These are phyloP conservation scores for Thalpophila matura DNA, from an alignment of 2,888 invertebrate genomes.

Conservation along the genomic window DNA sequence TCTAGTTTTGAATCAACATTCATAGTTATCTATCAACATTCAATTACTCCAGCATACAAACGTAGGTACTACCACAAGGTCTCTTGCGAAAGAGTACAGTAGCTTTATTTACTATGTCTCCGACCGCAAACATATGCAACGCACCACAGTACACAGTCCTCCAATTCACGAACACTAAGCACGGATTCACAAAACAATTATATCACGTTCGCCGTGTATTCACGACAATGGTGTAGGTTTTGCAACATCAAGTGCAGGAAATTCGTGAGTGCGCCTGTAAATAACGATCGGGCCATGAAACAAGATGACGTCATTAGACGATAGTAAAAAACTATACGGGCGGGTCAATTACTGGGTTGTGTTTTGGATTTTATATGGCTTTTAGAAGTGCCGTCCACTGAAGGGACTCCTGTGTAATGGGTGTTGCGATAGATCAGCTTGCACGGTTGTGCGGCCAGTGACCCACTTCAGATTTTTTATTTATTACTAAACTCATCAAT, in stretches of 20 bases:
- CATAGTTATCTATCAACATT: too few relatives aligned
- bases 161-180: constrained; percentile 48
- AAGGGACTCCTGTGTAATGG: not conserved
- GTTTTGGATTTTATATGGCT: constrained; percentile 25
- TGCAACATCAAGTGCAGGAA: constrained; percentile 73
- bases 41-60: not conserved
- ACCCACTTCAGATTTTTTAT: too few relatives aligned
- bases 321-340: constrained; percentile 30
- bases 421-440: too few relatives aligned
- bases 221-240: constrained; percentile 77
- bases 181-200: constrained; percentile 64
- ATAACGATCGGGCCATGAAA: constrained; percentile 65
- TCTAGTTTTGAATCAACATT: not conserved
- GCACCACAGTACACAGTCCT: constrained; percentile 19
- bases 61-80: not conserved
- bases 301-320: constrained; percentile 29
- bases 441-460: not conserved
- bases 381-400: not conserved
- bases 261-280: constrained; percentile 71
- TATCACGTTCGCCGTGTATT: constrained; percentile 71
- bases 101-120: constrained; percentile 14
- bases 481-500: too few relatives aligned
- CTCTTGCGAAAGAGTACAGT: constrained; percentile 2
- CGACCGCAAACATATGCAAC: constrained; percentile 24
- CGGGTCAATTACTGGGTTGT: constrained; percentile 11